Conservation (phyloP, 2,888 invertebrate species). For the Macaria liturata region DNA sequence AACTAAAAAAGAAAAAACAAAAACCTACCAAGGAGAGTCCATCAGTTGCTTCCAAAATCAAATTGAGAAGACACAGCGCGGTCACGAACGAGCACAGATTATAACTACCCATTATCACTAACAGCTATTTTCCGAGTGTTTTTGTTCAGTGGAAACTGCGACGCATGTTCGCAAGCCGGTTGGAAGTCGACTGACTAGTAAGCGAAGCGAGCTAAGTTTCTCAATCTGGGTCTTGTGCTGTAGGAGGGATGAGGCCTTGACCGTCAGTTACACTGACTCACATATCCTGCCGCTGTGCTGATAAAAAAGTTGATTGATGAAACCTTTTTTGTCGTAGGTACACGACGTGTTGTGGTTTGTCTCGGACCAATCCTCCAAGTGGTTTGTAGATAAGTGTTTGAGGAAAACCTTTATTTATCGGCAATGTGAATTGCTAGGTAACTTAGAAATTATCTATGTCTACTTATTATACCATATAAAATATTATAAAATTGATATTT, state of each 20-base stretch:
- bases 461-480: too few species aligned
- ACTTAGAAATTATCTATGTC: too few species aligned
- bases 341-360: background rate
- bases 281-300: slow-evolving; percentile 40
- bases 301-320: slow-evolving; percentile 15
- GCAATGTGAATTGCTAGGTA: too few species aligned
- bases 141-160: slow-evolving; percentile 8
- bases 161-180: slow-evolving; percentile 20
- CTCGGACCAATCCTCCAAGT: too few species aligned
- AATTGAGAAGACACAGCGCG: slow-evolving; percentile 56
- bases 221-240: slow-evolving; percentile 15
- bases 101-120: slow-evolving; percentile 41
- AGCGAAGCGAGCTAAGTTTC: slow-evolving; percentile 6
- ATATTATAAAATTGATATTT: too few species aligned
- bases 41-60: slow-evolving; percentile 56
- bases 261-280: slow-evolving; percentile 65
- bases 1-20: slow-evolving; percentile 12
- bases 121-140: slow-evolving; percentile 11
- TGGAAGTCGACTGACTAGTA: slow-evolving; percentile 15
- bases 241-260: slow-evolving; percentile 61
- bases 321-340: slow-evolving; percentile 15
- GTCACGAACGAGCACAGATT: slow-evolving; percentile 49
- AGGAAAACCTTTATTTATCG: too few species aligned
- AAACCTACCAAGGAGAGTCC: slow-evolving; percentile 60
- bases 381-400: background rate